Conservation (phyloP, 2,113 vertebrate genomes). For the Antechinus flavipes region DNA sequence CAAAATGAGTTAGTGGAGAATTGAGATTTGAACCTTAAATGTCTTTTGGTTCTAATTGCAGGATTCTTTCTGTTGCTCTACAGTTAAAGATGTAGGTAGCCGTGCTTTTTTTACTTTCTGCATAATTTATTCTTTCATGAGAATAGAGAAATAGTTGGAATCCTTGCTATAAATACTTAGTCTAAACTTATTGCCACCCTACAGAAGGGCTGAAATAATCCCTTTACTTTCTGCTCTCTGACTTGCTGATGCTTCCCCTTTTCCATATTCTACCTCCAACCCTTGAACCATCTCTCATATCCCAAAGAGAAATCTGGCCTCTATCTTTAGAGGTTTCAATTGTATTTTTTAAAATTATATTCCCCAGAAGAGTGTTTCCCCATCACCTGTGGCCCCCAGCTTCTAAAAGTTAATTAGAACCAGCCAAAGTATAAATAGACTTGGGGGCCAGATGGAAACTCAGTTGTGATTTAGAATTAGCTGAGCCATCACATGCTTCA, state of each 20-base stretch:
- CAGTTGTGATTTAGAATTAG: conserved; percentile 82
- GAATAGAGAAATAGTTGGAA: background rate
- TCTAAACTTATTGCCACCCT: background rate
- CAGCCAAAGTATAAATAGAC: conserved; percentile 83
- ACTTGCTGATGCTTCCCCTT: background rate
- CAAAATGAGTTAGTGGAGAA: background rate
- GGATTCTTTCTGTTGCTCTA: background rate
- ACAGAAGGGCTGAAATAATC: background rate
- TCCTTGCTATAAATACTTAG: background rate
- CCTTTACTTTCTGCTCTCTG: background rate
- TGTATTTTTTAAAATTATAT: background rate
- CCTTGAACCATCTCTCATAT: background rate
- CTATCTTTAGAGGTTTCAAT: background rate
- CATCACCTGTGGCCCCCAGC: conserved; percentile 55
- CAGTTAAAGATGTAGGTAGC: background rate
- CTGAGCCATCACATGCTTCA: conserved; percentile 83
- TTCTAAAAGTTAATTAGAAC: conserved; percentile 78
- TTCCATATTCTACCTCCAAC: background rate
- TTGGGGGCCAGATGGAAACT: conserved; percentile 76
- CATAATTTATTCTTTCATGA: background rate
- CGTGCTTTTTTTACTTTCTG: background rate
- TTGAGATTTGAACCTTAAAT: background rate
- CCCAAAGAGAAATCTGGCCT: background rate
- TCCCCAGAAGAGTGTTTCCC: conserved; percentile 34
- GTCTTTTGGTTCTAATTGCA: background rate